Percentiles rank a stretch among this genome's conserved stretches.
These are phyloP conservation scores for Tragopan temminckii DNA, from an alignment of 2,797 vertebrate species.

Conservation along the genomic window DNA sequence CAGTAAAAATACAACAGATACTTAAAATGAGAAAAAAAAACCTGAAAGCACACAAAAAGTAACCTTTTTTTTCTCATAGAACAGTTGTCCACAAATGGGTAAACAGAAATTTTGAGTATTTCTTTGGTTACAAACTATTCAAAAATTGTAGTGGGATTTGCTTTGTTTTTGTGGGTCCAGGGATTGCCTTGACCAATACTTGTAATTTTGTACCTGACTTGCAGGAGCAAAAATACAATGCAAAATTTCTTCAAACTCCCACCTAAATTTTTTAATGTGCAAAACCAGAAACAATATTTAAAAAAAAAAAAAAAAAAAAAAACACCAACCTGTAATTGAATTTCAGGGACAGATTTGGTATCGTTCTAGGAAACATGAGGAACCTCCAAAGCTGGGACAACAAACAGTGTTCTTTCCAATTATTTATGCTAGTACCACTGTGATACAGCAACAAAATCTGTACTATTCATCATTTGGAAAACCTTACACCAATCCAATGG, in stretches of 20 bases:
- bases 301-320: background rate
- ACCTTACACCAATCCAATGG: background rate
- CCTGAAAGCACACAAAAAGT: background rate
- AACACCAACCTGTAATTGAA: background rate
- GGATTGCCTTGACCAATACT: background rate
- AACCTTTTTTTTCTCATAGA: background rate
- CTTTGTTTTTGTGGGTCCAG: background rate
- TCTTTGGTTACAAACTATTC: background rate
- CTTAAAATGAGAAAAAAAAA: background rate
- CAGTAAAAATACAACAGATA: background rate
- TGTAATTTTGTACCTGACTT: background rate
- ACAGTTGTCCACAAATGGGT: background rate
- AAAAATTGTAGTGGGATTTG: background rate
- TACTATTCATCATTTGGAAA: background rate
- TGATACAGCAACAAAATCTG: background rate
- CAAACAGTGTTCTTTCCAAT: background rate
- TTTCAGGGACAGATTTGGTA: background rate
- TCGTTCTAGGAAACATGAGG: background rate
- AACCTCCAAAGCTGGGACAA: background rate
- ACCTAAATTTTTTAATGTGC: background rate
- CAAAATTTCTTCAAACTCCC: background rate
- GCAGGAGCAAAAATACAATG: background rate
- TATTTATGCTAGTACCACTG: background rate
- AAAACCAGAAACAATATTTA: background rate
- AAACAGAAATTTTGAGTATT: background rate